A percentile compares a stretch with the other conserved stretches of the same genome.
Conservation (phyloP, 2,113 vertebrate species). For the Alosa alosa region DNA sequence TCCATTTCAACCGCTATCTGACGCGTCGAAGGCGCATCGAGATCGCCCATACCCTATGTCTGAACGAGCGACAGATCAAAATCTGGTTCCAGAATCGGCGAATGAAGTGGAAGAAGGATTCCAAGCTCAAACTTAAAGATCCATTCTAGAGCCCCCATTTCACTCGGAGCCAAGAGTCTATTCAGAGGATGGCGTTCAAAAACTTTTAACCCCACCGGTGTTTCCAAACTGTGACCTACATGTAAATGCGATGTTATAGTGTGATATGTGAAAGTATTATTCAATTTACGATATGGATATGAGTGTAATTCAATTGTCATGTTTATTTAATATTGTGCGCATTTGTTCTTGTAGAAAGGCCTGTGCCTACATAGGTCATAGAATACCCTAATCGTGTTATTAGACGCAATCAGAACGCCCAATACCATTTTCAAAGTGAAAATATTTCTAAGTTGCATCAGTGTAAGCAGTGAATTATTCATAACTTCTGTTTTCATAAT, state of each 20-base stretch:
- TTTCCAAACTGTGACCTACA: slow-evolving; percentile 13
- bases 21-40: slow-evolving; percentile 82
- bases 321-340: slow-evolving; percentile 21
- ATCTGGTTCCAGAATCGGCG: slow-evolving; percentile 86
- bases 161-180: slow-evolving; percentile 16
- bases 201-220: not conserved
- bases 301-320: slow-evolving; percentile 21
- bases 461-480: not conserved
- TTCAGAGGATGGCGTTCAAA: slow-evolving; percentile 27
- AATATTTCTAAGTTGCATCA: not conserved
- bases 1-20: slow-evolving; percentile 85
- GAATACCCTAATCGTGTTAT: slow-evolving; percentile 1
- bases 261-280: slow-evolving; percentile 17
- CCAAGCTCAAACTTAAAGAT: slow-evolving; percentile 82
- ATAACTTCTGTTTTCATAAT: not conserved
- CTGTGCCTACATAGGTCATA: not conserved
- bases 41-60: slow-evolving; percentile 82
- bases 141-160: slow-evolving; percentile 62
- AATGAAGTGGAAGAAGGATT: slow-evolving; percentile 89
- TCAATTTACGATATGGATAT: slow-evolving; percentile 13
- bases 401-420: not conserved
- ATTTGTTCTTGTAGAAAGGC: not conserved
- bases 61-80: slow-evolving; percentile 86
- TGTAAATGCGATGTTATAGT: slow-evolving; percentile 30
- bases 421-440: not conserved